These are phyloP conservation scores for Chrysochloris asiatica DNA, from an alignment of 2,113 vertebrate species.

Conservation along the genomic window DNA sequence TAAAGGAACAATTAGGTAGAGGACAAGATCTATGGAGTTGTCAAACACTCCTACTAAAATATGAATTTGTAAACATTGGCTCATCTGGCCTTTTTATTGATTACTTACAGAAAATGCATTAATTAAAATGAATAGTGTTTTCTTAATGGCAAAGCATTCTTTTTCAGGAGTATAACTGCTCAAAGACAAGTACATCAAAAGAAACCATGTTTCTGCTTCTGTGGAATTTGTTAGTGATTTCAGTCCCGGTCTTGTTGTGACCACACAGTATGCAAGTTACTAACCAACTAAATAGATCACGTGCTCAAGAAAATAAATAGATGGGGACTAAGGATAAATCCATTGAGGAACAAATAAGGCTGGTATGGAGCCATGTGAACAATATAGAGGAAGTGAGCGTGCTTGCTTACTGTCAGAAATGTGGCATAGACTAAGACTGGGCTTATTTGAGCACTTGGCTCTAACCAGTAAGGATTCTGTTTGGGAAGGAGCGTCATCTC, in stretches of 20 bases:
- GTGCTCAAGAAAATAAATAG: not conserved
- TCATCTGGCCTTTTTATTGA: slow-evolving; percentile 37
- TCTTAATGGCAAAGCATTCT: slow-evolving; percentile 43
- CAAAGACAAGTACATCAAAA: not conserved
- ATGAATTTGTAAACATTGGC: slow-evolving; percentile 53
- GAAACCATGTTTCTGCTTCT: not conserved
- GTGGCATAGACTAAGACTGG: not conserved
- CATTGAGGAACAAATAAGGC: not conserved
- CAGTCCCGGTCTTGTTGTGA: not conserved
- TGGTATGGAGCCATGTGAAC: not conserved
- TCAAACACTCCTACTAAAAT: slow-evolving; percentile 43
- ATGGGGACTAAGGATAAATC: not conserved
- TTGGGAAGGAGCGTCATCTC: slow-evolving; percentile 88
- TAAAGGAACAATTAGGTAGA: slow-evolving; percentile 31
- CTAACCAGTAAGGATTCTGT: slow-evolving; percentile 58
- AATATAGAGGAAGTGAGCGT: not conserved
- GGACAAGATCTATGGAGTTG: slow-evolving; percentile 47
- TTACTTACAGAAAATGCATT: slow-evolving; percentile 55
- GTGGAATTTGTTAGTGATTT: not conserved
- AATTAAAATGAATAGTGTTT: slow-evolving; percentile 47
- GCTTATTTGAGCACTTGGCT: slow-evolving; percentile 43
- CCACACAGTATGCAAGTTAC: not conserved
- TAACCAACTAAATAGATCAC: not conserved
- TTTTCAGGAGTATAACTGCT: not conserved
- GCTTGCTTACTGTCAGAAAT: slow-evolving; percentile 22